phyloP scores from a whole-genome alignment of 2,113 vertebrate genomes.

The Mormoops blainvillei region DNA sequence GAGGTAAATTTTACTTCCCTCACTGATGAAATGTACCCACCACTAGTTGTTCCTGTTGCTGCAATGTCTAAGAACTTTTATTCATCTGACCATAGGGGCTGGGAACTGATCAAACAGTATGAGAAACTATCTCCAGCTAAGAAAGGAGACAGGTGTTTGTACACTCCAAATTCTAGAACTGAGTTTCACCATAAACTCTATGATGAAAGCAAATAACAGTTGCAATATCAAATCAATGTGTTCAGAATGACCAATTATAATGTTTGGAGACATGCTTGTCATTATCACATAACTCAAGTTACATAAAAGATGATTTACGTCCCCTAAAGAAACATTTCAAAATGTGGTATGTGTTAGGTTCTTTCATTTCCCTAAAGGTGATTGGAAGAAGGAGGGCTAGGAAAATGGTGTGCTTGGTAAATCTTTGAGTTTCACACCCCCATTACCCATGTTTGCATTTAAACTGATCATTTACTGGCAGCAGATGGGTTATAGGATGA shows the following conservation, averaged over 20 bases:
- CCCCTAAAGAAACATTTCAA: neutral
- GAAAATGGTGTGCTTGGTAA: neutral
- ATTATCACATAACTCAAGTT: neutral
- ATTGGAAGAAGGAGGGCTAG: neutral
- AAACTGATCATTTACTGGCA: conserved; percentile 57
- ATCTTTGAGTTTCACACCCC: neutral
- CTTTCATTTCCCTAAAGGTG: neutral
- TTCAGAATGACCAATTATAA: neutral
- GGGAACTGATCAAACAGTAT: neutral
- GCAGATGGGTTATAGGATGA: conserved; percentile 66
- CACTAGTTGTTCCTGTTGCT: neutral
- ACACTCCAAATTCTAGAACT: neutral
- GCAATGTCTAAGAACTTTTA: neutral
- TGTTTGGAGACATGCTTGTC: neutral
- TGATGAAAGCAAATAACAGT: neutral
- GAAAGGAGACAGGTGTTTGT: neutral
- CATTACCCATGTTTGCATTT: conserved; percentile 11
- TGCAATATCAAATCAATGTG: neutral
- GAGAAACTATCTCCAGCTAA: neutral
- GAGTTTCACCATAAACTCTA: neutral
- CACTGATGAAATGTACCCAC: neutral
- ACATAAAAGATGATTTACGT: neutral
- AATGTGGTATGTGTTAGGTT: neutral
- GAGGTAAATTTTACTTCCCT: conserved; percentile 19
- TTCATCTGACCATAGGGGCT: neutral